These are phyloP conservation scores for Hemaris fuciformis DNA, from an alignment of 2,888 invertebrate species.

Conservation along the genomic window DNA sequence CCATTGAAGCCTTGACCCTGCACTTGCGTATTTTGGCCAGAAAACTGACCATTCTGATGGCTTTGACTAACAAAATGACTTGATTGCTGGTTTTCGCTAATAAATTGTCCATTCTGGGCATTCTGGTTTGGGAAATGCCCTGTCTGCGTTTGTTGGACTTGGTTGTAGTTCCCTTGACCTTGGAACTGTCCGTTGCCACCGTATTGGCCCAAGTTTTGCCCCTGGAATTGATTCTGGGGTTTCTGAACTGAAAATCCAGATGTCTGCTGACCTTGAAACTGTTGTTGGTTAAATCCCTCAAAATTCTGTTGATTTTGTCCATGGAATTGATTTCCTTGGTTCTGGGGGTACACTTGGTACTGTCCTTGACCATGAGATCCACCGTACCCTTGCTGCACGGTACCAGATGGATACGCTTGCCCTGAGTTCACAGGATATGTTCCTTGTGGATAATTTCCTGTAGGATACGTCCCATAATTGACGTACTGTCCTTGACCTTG, in stretches of 20 bases:
- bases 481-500: constrained; percentile 41
- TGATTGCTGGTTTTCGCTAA: constrained; percentile 5
- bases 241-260: constrained; percentile 25
- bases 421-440: constrained; percentile 20
- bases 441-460: constrained; percentile 17
- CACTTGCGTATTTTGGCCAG: not conserved
- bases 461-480: constrained; percentile 32
- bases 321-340: too few species aligned
- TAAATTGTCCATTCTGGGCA: not conserved
- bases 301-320: constrained; percentile 17
- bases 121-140: constrained; percentile 25
- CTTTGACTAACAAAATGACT: not conserved
- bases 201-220: constrained; percentile 24
- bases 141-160: constrained; percentile 22
- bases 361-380: not conserved
- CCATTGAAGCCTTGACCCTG: not conserved
- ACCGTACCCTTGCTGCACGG: constrained; percentile 27
- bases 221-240: constrained; percentile 30
- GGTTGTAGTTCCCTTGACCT: constrained; percentile 18
- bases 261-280: constrained; percentile 25
- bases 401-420: constrained; percentile 21
- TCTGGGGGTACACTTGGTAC: too few species aligned
- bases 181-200: constrained; percentile 17
- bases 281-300: not conserved
- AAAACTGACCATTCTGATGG: constrained; percentile 10